phyloP scores from a whole-genome alignment of 2,797 vertebrate species.

The Choloepus didactylus region DNA sequence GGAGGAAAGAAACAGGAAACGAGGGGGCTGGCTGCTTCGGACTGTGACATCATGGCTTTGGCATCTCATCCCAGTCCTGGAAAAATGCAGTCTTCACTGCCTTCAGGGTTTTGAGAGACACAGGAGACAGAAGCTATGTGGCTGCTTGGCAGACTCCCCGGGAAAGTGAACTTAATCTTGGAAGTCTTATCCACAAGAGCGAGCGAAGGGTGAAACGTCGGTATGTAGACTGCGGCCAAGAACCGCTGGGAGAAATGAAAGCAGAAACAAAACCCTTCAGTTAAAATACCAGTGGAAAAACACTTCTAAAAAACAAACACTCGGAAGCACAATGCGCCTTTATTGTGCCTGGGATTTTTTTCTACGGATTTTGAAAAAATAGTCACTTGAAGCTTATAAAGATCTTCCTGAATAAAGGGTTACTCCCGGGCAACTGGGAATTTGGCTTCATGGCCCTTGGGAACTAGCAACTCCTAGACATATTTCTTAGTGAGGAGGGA shows the following conservation, averaged over 20 bases:
- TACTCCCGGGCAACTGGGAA: neutral
- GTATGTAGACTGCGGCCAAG: constrained; percentile 54
- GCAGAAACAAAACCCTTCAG: constrained; percentile 62
- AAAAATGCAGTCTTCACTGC: constrained; percentile 66
- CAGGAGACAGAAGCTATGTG: constrained; percentile 69
- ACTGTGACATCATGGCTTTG: constrained; percentile 84
- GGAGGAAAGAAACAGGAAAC: constrained; percentile 82
- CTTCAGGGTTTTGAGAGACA: neutral
- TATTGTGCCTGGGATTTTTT: neutral
- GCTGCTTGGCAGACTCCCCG: constrained; percentile 56
- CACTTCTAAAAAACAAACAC: constrained; percentile 40
- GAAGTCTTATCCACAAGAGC: constrained; percentile 26
- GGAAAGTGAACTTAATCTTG: neutral
- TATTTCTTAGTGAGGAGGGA: neutral
- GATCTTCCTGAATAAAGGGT: constrained; percentile 6
- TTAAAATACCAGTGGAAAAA: constrained; percentile 52
- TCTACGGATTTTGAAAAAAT: constrained; percentile 17
- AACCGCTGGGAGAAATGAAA: constrained; percentile 2
- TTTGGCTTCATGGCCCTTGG: neutral
- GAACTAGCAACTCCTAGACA: neutral
- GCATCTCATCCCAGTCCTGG: constrained; percentile 69
- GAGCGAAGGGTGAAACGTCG: neutral
- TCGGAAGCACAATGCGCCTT: neutral
- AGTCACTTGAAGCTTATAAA: constrained; percentile 38
- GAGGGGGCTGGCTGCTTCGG: constrained; percentile 66